These are phyloP conservation scores for Calliopum simillimum DNA, from an alignment of 2,888 invertebrate genomes.

Conservation along the genomic window DNA sequence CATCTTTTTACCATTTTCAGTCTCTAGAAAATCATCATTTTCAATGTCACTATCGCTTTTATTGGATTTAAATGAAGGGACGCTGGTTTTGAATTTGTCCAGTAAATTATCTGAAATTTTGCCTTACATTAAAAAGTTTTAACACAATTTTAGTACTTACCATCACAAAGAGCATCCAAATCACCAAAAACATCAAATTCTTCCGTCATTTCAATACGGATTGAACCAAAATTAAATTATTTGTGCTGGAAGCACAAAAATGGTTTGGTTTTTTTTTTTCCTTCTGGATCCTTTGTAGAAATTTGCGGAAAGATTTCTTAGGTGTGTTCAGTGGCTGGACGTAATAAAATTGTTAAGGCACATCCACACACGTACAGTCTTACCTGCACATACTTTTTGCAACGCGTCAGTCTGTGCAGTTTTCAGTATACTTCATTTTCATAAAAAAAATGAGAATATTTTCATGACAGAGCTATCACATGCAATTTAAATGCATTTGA, in stretches of 20 bases:
- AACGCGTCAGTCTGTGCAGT: too few relatives aligned
- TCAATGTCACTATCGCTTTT: conserved; percentile 27
- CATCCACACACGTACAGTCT: too few relatives aligned
- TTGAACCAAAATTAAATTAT: not conserved
- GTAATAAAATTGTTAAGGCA: too few relatives aligned
- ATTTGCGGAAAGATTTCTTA: too few relatives aligned
- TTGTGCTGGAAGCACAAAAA: not conserved
- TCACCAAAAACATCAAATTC: conserved; percentile 49
- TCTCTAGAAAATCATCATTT: conserved; percentile 21
- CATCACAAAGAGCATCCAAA: conserved; percentile 42
- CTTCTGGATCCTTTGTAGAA: too few relatives aligned
- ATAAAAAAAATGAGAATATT: too few relatives aligned
- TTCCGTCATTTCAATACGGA: conserved; percentile 15
- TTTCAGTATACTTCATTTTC: too few relatives aligned
- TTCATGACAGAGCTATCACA: too few relatives aligned
- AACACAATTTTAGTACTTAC: conserved; percentile 32
- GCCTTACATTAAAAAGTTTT: not conserved
- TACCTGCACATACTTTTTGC: too few relatives aligned
- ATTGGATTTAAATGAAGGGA: not conserved
- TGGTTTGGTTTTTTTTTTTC: not conserved
- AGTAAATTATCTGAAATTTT: conserved; percentile 39
- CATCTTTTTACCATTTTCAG: too few relatives aligned
- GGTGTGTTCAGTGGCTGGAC: too few relatives aligned
- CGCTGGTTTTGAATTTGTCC: conserved; percentile 35
- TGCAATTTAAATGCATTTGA: too few relatives aligned